Evolutionary conservation across 1,140 invertebrate species (phyloP).

Genomic region (Aphelinus atriplicis): DNA sequence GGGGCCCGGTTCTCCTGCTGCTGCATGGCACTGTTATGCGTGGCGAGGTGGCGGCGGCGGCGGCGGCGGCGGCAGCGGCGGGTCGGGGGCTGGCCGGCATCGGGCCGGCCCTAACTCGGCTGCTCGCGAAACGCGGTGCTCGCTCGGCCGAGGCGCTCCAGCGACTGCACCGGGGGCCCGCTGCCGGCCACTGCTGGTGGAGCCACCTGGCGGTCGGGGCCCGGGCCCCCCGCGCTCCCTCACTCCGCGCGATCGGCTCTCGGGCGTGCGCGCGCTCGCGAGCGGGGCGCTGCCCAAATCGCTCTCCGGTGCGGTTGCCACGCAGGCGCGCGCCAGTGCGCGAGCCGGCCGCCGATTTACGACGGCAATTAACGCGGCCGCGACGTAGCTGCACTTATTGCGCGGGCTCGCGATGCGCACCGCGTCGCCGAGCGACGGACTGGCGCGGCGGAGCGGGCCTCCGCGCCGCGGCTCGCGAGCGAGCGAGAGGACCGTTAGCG

Average conservation of each 20-base stretch:
- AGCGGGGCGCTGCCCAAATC: constrained; percentile 27
- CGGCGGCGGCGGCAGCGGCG: background rate
- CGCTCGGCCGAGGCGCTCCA: constrained; percentile 59
- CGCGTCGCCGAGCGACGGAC: too few species aligned
- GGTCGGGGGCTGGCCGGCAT: constrained; percentile 28
- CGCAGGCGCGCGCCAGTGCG: constrained; percentile 33
- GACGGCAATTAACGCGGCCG: constrained; percentile 65
- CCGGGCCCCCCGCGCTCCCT: constrained; percentile 3
- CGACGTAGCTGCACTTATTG: constrained; percentile 13
- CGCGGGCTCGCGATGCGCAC: too few species aligned
- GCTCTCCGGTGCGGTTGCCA: too few species aligned
- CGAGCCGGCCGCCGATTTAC: constrained; percentile 62
- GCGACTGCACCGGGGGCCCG: constrained; percentile 61
- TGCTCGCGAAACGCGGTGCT: constrained; percentile 54
- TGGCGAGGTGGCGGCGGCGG: background rate
- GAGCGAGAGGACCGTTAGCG: constrained; percentile 38
- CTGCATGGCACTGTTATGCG: constrained; percentile 4
- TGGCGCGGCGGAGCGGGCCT: too few species aligned
- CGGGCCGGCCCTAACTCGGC: constrained; percentile 39
- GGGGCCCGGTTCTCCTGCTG: constrained; percentile 37
- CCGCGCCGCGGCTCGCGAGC: constrained; percentile 59
- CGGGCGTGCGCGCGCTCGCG: background rate
- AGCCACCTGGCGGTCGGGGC: constrained; percentile 61
- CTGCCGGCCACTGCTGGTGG: constrained; percentile 63
- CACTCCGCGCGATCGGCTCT: too few species aligned